These are phyloP conservation scores for Rhagologus leucostigma DNA, from an alignment of 2,113 vertebrate species.

Conservation along the genomic window DNA sequence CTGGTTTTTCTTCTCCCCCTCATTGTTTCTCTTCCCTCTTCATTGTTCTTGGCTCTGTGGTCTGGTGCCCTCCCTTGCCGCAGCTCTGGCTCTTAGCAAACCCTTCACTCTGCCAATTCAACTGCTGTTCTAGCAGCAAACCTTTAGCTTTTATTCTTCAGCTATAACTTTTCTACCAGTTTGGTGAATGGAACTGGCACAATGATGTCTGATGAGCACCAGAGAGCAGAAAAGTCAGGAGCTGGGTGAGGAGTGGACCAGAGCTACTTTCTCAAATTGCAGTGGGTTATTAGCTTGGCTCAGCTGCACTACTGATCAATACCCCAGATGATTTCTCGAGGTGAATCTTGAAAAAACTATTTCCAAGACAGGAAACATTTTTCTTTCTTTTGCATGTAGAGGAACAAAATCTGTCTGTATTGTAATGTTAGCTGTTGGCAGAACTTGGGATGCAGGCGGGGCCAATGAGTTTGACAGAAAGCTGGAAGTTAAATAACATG, in stretches of 20 bases:
- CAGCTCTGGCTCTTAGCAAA: background rate
- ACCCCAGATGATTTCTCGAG: background rate
- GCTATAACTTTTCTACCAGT: background rate
- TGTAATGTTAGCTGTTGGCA: background rate
- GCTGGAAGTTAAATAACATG: background rate
- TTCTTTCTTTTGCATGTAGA: background rate
- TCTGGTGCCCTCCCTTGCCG: background rate
- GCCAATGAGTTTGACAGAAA: background rate
- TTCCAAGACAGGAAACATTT: background rate
- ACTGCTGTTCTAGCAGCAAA: background rate
- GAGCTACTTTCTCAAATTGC: background rate
- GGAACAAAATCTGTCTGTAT: background rate
- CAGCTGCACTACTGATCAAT: background rate
- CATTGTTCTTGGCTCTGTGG: background rate
- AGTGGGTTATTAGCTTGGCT: background rate
- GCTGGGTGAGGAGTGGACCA: background rate
- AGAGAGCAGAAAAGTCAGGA: background rate
- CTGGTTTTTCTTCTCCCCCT: background rate
- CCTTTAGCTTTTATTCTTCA: background rate
- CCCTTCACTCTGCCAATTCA: background rate
- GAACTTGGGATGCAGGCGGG: background rate
- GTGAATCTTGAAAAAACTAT: background rate
- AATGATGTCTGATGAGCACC: background rate
- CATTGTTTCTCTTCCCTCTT: background rate
- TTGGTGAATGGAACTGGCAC: background rate